Base-by-base conservation (phyloP, 2,113 vertebrate genomes). In the Martes martes region DNA sequence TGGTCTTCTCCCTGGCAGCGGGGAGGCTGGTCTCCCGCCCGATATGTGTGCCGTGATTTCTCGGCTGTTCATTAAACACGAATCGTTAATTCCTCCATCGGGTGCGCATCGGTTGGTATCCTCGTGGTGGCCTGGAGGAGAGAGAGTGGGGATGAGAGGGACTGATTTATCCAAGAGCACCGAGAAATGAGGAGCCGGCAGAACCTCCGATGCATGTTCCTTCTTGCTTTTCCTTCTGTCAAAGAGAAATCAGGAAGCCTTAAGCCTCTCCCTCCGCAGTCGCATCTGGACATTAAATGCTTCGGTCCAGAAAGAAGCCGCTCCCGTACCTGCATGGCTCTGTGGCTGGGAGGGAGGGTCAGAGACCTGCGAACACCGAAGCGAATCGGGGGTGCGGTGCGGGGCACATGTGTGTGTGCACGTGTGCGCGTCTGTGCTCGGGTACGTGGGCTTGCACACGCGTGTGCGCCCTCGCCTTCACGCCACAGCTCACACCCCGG, bases 21-120 rank as follows among this genome's bases (percentile, higher is more conserved):
- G 15, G 6, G 39, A 69, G 31, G 33, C 71, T 4, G 7, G 47
- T 50, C 61, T 67, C 83, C 19, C 79, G 45, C 50, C 87, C 63
- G 15, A 47, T 73, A 36, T 80, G 67, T 26, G 52, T 23, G 52
- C 82, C 45, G 1, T 9, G 9, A 39, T 91, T 93, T 96, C 74
- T 69, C 6, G 33, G 47, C 92, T 45, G 55, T 85, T 92, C 91
- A 14, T 93, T 95, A 79, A 86, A 89, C 65, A 11, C 4, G 73
- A 63, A 23, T 96, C 63, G 52, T 87, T 76, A 78, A n/a, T 61
- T 78, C 59, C 79, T 90, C 59, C 57, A 15, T n/a, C 65, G 10
- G 81, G 65, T 23, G 52, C 23, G 47, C 16, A 13, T 55, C 24
- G 74, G 33, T 74, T 87, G 26, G 11, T 80, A 31, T 97, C 65